These are phyloP conservation scores for Oreocharis arfaki DNA, from an alignment of 2,113 vertebrate species.

Conservation along the genomic window DNA sequence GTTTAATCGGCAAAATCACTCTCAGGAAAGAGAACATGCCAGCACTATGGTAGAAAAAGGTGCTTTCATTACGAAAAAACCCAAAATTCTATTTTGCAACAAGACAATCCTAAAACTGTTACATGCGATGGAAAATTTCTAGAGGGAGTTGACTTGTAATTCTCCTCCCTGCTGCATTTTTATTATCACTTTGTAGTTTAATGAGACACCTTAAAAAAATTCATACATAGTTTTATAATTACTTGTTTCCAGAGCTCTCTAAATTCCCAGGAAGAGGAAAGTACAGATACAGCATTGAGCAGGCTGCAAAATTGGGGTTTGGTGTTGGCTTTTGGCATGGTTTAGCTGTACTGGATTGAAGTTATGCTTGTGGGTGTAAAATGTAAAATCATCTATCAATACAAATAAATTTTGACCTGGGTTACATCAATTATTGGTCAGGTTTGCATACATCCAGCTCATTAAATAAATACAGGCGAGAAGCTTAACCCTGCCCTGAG, in stretches of 20 bases:
- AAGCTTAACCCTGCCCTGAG: background rate
- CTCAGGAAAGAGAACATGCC: background rate
- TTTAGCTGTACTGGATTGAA: background rate
- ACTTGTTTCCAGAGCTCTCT: background rate
- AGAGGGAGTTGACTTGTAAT: background rate
- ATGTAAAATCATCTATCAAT: background rate
- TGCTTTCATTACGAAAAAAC: background rate
- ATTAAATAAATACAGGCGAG: background rate
- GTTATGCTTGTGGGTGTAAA: background rate
- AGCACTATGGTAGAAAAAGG: background rate
- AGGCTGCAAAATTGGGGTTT: background rate
- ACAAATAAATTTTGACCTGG: background rate
- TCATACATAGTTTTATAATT: background rate
- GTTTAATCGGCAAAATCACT: background rate
- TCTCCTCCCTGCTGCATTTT: background rate
- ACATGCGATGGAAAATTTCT: background rate
- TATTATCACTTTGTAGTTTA: background rate
- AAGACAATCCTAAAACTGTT: background rate
- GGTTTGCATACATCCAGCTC: background rate
- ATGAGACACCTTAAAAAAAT: background rate
- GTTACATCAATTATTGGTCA: background rate
- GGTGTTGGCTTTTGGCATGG: background rate
- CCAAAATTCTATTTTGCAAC: background rate
- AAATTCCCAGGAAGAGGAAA: background rate
- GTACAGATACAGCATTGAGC: background rate